phyloP scores from a whole-genome alignment of 2,797 vertebrate species.

The Botia almorhae region DNA sequence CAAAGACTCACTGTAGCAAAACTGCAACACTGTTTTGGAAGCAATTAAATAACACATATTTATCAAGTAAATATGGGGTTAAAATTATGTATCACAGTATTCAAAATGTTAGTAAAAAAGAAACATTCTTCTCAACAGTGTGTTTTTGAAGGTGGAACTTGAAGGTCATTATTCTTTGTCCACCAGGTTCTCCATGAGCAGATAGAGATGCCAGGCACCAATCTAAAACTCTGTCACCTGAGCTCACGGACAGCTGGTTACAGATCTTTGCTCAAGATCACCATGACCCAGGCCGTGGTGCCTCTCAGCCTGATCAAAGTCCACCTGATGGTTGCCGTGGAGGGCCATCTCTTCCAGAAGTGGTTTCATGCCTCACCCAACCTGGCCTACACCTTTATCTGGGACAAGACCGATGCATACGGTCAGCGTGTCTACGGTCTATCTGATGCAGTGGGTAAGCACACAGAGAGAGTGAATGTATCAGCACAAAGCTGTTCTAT shows the following conservation, averaged over 20 bases:
- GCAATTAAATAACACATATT: too few species aligned
- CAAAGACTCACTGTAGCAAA: conserved; percentile 11
- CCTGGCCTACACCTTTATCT: conserved; percentile 96
- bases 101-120: too few species aligned
- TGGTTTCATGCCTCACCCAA: conserved; percentile 97
- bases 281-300: conserved; percentile 94
- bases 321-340: conserved; percentile 97
- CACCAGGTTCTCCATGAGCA: conserved; percentile 96
- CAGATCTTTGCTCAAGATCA: conserved; percentile 94
- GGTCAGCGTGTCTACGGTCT: conserved; percentile 95
- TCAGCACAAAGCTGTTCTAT: not conserved
- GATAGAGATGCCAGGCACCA: conserved; percentile 92
- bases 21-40: conserved; percentile 63
- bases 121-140: too few species aligned
- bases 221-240: conserved; percentile 91
- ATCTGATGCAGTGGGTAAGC: conserved; percentile 92
- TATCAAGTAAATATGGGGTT: too few species aligned
- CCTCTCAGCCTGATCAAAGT: conserved; percentile 96
- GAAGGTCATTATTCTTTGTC: conserved; percentile 7
- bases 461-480: not conserved
- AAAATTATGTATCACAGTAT: too few species aligned
- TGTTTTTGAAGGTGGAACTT: not conserved
- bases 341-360: conserved; percentile 98
- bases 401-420: conserved; percentile 98
- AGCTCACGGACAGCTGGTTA: conserved; percentile 95